These are phyloP conservation scores for Styela plicata DNA, from an alignment of 23 tunicate species.

Conservation along the genomic window DNA sequence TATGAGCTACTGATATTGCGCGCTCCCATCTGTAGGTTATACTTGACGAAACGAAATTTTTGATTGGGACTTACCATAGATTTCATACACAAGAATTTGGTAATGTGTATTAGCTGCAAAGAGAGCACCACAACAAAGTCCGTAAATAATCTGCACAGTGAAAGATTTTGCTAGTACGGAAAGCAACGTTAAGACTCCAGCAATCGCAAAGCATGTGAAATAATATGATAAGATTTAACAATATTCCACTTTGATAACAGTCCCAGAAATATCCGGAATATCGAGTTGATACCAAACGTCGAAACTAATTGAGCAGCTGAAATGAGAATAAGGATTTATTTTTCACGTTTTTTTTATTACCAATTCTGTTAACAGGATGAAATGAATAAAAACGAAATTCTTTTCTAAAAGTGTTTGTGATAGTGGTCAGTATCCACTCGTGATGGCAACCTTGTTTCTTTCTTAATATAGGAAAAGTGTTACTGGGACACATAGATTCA, in stretches of 20 bases:
- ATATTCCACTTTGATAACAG: background rate
- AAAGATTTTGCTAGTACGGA: background rate
- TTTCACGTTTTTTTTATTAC: no score
- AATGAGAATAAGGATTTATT: no score
- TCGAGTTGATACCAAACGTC: background rate
- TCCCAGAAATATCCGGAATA: background rate
- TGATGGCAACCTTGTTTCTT: no score
- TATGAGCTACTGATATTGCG: no score
- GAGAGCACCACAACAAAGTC: background rate
- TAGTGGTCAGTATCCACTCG: no score
- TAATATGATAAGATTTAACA: background rate
- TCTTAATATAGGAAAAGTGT: no score
- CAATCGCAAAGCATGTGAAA: background rate
- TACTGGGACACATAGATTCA: no score
- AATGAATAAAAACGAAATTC: no score
- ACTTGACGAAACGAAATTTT: no score
- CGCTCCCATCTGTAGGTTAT: no score
- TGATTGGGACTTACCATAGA: background rate
- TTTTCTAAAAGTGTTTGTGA: no score
- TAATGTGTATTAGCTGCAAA: background rate
- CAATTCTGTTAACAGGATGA: no score
- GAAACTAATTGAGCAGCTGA: background rate
- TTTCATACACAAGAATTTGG: background rate
- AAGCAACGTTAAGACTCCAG: background rate
- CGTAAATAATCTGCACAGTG: background rate